Conservation (phyloP, 2,113 vertebrate species). For the Megaleporinus macrocephalus region DNA sequence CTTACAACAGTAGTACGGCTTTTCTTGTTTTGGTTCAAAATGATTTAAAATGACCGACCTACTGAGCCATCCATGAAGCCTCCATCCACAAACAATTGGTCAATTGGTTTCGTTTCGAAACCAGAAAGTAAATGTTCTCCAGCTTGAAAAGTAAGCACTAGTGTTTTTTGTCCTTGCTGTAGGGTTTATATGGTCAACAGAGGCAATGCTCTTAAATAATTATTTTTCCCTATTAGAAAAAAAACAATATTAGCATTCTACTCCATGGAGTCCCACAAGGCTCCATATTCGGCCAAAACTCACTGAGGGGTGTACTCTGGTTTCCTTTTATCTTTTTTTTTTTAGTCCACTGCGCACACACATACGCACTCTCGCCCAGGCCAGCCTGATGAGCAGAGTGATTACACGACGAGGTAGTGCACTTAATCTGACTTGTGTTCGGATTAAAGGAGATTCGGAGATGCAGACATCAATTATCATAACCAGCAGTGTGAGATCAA, state of each 20-base stretch:
- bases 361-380: neutral
- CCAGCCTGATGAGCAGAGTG: neutral
- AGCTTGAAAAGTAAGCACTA: too few relatives aligned
- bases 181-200: too few relatives aligned
- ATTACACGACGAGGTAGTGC: neutral
- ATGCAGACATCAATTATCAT: slow-evolving; percentile 15
- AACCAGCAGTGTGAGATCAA: neutral
- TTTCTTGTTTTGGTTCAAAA: too few relatives aligned
- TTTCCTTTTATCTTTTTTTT: neutral
- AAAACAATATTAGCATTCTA: neutral
- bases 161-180: too few relatives aligned
- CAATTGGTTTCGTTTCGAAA: too few relatives aligned
- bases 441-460: slow-evolving; percentile 36
- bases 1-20: too few relatives aligned
- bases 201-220: too few relatives aligned
- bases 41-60: too few relatives aligned
- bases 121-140: too few relatives aligned
- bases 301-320: neutral
- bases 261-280: neutral
- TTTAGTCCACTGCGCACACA: neutral
- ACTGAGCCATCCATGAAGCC: too few relatives aligned
- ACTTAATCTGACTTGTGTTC: slow-evolving; percentile 14
- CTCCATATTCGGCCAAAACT: neutral
- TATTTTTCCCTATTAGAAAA: too few relatives aligned
- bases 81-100: too few relatives aligned